Conservation (phyloP, 1,140 invertebrate species). For the Anastatus disparis region DNA sequence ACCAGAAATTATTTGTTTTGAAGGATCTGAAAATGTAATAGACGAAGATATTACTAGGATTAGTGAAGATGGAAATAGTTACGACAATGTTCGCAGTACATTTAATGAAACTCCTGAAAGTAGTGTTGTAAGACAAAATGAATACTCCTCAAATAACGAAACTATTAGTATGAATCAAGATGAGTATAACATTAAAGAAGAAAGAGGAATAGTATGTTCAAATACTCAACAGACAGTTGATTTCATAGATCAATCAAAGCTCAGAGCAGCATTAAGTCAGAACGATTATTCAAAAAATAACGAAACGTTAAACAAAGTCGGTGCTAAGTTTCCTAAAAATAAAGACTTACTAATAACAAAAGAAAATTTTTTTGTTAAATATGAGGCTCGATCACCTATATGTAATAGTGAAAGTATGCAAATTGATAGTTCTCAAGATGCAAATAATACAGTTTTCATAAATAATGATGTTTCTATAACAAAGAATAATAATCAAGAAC, state of each 20-base stretch:
- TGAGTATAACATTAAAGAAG: slow-evolving; percentile 51
- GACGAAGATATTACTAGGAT: slow-evolving; percentile 52
- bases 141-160: slow-evolving; percentile 43
- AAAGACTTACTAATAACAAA: slow-evolving; percentile 57
- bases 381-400: slow-evolving; percentile 49
- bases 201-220: slow-evolving; percentile 42
- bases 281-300: slow-evolving; percentile 39
- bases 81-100: slow-evolving; percentile 46
- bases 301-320: slow-evolving; percentile 8
- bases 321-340: slow-evolving; percentile 50
- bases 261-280: slow-evolving; percentile 31
- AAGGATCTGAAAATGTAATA: slow-evolving; percentile 56
- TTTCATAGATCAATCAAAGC: slow-evolving; percentile 35
- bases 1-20: slow-evolving; percentile 64
- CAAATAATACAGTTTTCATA: slow-evolving; percentile 54
- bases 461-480: slow-evolving; percentile 59
- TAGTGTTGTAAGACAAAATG: slow-evolving; percentile 11
- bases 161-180: slow-evolving; percentile 41
- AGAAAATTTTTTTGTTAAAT: slow-evolving; percentile 59
- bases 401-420: slow-evolving; percentile 46
- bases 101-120: slow-evolving; percentile 12
- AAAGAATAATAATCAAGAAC: slow-evolving; percentile 57
- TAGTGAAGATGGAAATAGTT: slow-evolving; percentile 49
- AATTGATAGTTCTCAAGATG: slow-evolving; percentile 50
- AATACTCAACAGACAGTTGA: slow-evolving; percentile 34